These are phyloP conservation scores for Otolemur garnettii DNA, from an alignment of 2,113 vertebrate species.

Conservation along the genomic window DNA sequence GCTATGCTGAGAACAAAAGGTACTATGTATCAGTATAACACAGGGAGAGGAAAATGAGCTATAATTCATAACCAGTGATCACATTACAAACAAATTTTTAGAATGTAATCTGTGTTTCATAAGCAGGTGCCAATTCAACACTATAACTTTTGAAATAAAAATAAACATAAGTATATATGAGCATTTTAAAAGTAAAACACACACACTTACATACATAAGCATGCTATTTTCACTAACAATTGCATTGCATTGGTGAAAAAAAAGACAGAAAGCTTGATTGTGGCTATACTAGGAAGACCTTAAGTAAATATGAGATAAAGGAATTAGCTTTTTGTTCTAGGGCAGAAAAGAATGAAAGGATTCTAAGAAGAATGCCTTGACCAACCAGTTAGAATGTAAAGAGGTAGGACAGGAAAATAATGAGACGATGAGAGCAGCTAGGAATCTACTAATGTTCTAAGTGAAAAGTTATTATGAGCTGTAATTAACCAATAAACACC, in stretches of 20 bases:
- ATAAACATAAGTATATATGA: neutral
- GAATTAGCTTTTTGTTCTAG: neutral
- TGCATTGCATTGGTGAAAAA: neutral
- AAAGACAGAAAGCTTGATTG: neutral
- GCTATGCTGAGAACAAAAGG: conserved; percentile 27
- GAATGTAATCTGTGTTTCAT: neutral
- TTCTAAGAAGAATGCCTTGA: neutral
- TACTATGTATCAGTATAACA: neutral
- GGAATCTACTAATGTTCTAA: neutral
- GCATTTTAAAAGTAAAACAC: neutral
- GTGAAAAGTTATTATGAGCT: neutral
- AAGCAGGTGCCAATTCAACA: conserved; percentile 24
- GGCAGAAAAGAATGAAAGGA: neutral
- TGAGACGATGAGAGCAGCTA: neutral
- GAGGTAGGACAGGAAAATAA: neutral
- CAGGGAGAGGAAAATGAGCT: conserved; percentile 27
- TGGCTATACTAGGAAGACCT: neutral
- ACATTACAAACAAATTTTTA: conserved; percentile 17
- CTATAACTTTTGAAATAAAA: conserved; percentile 40
- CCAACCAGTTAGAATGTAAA: neutral
- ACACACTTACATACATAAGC: neutral
- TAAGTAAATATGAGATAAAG: conserved; percentile 18
- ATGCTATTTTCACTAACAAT: neutral
- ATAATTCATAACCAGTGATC: neutral
- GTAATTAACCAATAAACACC: neutral